These are phyloP conservation scores for Nomada lathburiana DNA, from an alignment of 2,888 invertebrate species.

Conservation along the genomic window DNA sequence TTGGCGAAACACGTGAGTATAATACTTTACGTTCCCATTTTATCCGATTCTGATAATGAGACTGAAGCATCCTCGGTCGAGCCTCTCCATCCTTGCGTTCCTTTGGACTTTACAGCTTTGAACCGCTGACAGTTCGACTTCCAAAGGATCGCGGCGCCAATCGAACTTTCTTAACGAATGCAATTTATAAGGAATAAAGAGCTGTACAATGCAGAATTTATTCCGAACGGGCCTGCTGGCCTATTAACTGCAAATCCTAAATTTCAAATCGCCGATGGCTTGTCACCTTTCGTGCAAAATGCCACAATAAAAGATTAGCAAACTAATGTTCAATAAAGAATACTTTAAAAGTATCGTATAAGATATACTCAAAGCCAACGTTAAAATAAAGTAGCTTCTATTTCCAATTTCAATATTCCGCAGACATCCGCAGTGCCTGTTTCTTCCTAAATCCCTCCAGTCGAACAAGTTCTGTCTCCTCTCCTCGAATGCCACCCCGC, in stretches of 20 bases:
- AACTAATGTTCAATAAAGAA: background rate
- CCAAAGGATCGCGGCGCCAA: constrained; percentile 48
- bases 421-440: too few relatives aligned
- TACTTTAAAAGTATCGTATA: background rate
- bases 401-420: too few relatives aligned
- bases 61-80: constrained; percentile 64
- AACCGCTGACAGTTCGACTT: constrained; percentile 67
- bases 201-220: constrained; percentile 33
- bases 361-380: too few relatives aligned
- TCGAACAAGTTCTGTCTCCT: too few relatives aligned
- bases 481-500: too few relatives aligned
- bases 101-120: constrained; percentile 76
- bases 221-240: background rate
- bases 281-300: background rate
- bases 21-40: background rate
- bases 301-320: background rate
- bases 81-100: constrained; percentile 75
- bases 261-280: constrained; percentile 2
- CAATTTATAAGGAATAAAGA: constrained; percentile 47
- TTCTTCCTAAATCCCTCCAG: too few relatives aligned
- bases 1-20: constrained; percentile 88
- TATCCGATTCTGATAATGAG: constrained; percentile 64
- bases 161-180: constrained; percentile 42
- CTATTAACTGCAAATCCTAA: constrained; percentile 22
- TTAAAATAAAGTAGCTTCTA: too few relatives aligned